phyloP scores from a whole-genome alignment of 2,113 vertebrate species.

The Gnathonemus echidnorhynchus region DNA sequence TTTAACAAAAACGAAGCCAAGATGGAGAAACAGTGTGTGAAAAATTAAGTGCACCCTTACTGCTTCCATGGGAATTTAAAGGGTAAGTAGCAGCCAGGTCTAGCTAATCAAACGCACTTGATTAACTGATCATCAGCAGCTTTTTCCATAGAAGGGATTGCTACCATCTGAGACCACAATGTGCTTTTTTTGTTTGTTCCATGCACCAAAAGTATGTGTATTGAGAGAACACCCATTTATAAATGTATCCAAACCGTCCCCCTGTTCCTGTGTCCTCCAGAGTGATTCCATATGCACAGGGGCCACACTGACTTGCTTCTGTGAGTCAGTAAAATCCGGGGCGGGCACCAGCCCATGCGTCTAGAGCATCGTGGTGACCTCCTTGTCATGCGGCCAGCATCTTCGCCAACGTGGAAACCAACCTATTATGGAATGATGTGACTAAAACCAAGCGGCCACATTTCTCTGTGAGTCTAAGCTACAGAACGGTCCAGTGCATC shows the following conservation, averaged over 20 bases:
- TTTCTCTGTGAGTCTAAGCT: neutral
- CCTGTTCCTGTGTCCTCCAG: slow-evolving; percentile 11
- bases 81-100: neutral
- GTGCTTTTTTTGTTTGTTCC: neutral
- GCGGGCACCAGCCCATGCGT: neutral
- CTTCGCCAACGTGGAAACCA: neutral
- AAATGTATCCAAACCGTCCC: neutral
- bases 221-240: neutral
- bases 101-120: neutral
- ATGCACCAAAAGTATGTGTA: neutral
- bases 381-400: neutral
- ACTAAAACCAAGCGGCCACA: neutral
- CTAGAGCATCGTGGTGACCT: neutral
- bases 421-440: neutral
- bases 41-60: neutral
- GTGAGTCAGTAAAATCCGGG: neutral
- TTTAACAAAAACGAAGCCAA: neutral
- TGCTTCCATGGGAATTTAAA: neutral
- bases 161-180: neutral
- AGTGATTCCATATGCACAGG: slow-evolving; percentile 40
- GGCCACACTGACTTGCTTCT: slow-evolving; percentile 20
- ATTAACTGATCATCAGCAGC: neutral
- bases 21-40: neutral
- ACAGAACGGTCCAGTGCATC: neutral
- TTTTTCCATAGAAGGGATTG: neutral